phyloP scores from a whole-genome alignment of 2,113 vertebrate genomes.

The Gopherus evgoodei region DNA sequence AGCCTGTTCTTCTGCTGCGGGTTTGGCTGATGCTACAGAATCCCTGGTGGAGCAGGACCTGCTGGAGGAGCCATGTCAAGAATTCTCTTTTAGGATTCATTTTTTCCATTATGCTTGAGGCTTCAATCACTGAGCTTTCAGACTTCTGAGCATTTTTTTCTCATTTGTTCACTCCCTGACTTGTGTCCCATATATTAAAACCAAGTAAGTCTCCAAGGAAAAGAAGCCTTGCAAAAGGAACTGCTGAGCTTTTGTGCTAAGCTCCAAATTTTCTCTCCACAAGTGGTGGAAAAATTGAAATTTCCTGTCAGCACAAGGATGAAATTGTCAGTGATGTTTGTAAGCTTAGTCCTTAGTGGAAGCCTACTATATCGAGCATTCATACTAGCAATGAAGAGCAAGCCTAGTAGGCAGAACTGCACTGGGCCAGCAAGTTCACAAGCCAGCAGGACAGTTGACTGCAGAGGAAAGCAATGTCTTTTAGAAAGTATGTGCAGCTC shows the following conservation, averaged over 20 bases:
- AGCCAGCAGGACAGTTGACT: not conserved
- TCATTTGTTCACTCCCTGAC: not conserved
- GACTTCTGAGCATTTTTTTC: not conserved
- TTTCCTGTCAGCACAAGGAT: not conserved
- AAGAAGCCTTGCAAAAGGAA: not conserved
- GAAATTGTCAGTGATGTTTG: not conserved
- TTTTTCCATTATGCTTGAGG: not conserved
- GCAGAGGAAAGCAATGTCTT: not conserved
- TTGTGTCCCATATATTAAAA: not conserved
- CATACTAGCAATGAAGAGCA: not conserved
- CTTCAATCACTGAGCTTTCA: not conserved
- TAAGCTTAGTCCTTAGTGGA: not conserved
- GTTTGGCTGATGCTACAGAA: fast-evolving
- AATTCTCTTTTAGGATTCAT: not conserved
- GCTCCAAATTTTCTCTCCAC: not conserved
- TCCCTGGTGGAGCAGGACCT: not conserved
- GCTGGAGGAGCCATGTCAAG: not conserved
- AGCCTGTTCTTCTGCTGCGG: not conserved
- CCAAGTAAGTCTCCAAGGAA: not conserved
- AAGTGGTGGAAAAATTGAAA: not conserved
- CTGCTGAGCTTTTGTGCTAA: not conserved
- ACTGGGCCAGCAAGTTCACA: not conserved
- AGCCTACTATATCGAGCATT: not conserved
- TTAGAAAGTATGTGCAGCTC: not conserved
- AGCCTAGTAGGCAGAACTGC: not conserved